Evolutionary conservation across 2,888 invertebrate species (phyloP).

Genomic region (Sympetrum striolatum): DNA sequence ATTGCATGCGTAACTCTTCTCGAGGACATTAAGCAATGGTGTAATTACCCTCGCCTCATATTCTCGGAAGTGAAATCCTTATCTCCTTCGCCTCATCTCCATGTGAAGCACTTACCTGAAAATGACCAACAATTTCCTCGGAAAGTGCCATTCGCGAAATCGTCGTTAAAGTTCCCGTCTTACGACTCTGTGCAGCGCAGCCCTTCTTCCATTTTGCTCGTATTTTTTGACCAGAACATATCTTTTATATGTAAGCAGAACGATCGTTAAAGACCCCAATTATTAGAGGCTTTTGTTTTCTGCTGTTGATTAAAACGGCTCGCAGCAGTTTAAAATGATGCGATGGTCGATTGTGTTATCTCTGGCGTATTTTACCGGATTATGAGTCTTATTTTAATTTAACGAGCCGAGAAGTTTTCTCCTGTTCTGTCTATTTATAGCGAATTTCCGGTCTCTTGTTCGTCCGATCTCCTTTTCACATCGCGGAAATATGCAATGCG

Average conservation of each 20-base stretch:
- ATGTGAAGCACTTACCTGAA: conserved; percentile 30
- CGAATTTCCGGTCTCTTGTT: too few relatives aligned
- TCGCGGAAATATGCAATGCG: too few relatives aligned
- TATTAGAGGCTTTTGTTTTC: too few relatives aligned
- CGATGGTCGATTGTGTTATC: too few relatives aligned
- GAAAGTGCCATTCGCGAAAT: not conserved
- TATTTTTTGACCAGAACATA: not conserved
- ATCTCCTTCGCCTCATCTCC: conserved; percentile 10
- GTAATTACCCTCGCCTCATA: conserved; percentile 4
- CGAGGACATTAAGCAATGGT: not conserved
- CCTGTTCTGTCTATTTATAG: too few relatives aligned
- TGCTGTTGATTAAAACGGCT: too few relatives aligned
- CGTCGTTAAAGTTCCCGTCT: conserved; percentile 16
- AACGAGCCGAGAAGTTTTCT: too few relatives aligned
- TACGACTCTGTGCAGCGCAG: not conserved
- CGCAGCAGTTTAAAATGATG: too few relatives aligned
- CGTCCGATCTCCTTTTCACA: too few relatives aligned
- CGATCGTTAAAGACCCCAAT: not conserved
- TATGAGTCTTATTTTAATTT: too few relatives aligned
- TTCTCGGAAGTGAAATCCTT: conserved; percentile 17
- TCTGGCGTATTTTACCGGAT: too few relatives aligned
- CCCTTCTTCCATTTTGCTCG: not conserved
- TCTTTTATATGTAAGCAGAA: not conserved
- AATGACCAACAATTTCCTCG: conserved; percentile 29
- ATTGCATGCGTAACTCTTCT: not conserved